These are phyloP conservation scores for Oncorhynchus mykiss DNA, from an alignment of 2,113 vertebrate species.

Conservation along the genomic window DNA sequence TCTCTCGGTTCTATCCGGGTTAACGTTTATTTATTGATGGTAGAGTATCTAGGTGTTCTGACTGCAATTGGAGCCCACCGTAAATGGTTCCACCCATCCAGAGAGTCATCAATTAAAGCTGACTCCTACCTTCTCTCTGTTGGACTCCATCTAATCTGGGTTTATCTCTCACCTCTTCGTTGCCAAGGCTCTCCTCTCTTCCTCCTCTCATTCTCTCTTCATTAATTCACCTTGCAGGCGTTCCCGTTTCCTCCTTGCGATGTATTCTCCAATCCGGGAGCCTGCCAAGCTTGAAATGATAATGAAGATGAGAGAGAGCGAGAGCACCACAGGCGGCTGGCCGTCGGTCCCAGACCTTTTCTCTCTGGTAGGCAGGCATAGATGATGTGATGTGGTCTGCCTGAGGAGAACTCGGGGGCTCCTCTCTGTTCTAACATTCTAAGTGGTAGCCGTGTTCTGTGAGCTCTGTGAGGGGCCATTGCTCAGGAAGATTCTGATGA, in stretches of 20 bases:
- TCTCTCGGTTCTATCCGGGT: slow-evolving; percentile 43
- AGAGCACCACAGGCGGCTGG: neutral
- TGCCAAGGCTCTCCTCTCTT: neutral
- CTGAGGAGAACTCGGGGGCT: neutral
- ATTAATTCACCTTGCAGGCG: slow-evolving; percentile 47
- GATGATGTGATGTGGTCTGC: neutral
- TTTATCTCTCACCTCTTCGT: slow-evolving; percentile 56
- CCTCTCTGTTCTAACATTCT: slow-evolving; percentile 1
- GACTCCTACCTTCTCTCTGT: slow-evolving; percentile 46
- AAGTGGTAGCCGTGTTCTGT: slow-evolving; percentile 4
- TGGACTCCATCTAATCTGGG: slow-evolving; percentile 17
- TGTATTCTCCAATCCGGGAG: neutral
- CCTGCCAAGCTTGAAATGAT: slow-evolving; percentile 8
- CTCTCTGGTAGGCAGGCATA: neutral
- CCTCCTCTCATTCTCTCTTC: slow-evolving; percentile 22
- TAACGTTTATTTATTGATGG: slow-evolving; percentile 57
- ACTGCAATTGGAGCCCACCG: slow-evolving; percentile 53
- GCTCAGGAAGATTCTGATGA: slow-evolving; percentile 7
- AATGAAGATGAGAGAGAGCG: slow-evolving; percentile 18
- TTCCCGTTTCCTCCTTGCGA: neutral
- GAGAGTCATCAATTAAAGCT: slow-evolving; percentile 60
- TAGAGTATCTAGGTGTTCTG: slow-evolving; percentile 17
- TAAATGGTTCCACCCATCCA: slow-evolving; percentile 23
- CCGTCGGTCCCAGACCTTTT: neutral
- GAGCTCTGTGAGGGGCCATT: neutral